Conservation (phyloP, 1,140 invertebrate genomes). For the Odontomachus brunneus region DNA sequence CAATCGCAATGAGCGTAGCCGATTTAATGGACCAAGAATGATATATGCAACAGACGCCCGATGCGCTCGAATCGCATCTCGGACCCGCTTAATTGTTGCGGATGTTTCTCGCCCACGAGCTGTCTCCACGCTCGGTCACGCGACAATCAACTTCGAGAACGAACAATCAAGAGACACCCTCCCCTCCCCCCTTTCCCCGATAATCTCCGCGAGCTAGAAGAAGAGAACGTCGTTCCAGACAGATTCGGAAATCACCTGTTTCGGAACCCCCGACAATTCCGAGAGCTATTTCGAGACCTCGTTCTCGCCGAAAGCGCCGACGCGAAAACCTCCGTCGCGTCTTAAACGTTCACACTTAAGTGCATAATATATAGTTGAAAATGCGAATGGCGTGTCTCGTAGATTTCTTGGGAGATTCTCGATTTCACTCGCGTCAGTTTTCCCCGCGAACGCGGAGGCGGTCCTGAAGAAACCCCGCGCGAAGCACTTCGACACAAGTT, state of each 20-base stretch:
- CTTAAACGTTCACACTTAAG: not conserved
- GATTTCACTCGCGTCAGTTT: not conserved
- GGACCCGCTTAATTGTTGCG: conserved; percentile 12
- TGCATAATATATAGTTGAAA: conserved; percentile 3
- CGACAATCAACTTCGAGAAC: too few relatives aligned
- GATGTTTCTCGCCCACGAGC: not conserved
- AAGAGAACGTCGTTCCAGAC: too few relatives aligned
- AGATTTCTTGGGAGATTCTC: conserved; percentile 2
- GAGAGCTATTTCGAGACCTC: too few relatives aligned
- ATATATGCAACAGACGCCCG: conserved; percentile 49
- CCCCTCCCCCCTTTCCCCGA: too few relatives aligned
- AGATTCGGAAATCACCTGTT: too few relatives aligned
- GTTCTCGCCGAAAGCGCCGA: too few relatives aligned
- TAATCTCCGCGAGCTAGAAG: too few relatives aligned
- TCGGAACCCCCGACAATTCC: too few relatives aligned
- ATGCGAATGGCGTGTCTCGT: conserved; percentile 8
- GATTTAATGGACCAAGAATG: conserved; percentile 55
- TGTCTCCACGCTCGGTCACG: not conserved
- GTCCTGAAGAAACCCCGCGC: not conserved
- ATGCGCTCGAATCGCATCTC: conserved; percentile 26
- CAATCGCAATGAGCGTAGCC: conserved; percentile 54
- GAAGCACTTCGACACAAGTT: not conserved
- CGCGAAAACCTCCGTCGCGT: not conserved
- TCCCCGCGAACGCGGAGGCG: conserved; percentile 1
- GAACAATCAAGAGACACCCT: too few relatives aligned